Conservation (phyloP, 2,113 vertebrate genomes). For the Hassar affinis region DNA sequence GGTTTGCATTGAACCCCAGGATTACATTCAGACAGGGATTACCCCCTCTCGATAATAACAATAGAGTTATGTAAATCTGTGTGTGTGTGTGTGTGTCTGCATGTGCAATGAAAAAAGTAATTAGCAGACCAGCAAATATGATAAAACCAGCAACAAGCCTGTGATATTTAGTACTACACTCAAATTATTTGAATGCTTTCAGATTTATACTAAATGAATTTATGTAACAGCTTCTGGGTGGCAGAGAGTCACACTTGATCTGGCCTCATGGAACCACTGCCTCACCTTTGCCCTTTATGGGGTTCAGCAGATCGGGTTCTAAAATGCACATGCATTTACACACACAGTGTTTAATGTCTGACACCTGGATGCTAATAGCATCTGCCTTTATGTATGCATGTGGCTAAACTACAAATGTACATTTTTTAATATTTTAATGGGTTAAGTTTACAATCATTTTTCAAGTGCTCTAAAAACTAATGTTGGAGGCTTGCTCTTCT, state of each 20-base stretch:
- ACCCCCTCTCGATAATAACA: constrained; percentile 64
- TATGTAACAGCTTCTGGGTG: too few species aligned
- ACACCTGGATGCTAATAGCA: too few species aligned
- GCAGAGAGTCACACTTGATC: too few species aligned
- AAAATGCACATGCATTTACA: too few species aligned
- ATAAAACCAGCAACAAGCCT: not conserved
- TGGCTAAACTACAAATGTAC: not conserved
- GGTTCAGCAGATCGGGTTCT: too few species aligned
- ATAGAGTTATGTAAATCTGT: not conserved
- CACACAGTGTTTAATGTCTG: too few species aligned
- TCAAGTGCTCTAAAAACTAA: not conserved
- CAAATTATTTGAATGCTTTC: not conserved
- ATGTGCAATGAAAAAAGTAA: not conserved
- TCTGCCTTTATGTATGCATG: too few species aligned
- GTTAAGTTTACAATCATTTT: not conserved
- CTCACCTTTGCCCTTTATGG: too few species aligned
- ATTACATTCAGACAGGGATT: constrained; percentile 81
- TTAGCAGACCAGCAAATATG: not conserved
- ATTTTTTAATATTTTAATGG: not conserved
- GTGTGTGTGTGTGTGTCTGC: not conserved
- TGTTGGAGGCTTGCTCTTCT: not conserved
- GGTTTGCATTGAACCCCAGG: constrained; percentile 75
- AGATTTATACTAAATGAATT: not conserved
- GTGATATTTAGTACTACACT: not conserved
- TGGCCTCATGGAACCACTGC: too few species aligned